Base-by-base conservation (phyloP, 2,888 invertebrate genomes). In the Entomobrya proxima region DNA sequence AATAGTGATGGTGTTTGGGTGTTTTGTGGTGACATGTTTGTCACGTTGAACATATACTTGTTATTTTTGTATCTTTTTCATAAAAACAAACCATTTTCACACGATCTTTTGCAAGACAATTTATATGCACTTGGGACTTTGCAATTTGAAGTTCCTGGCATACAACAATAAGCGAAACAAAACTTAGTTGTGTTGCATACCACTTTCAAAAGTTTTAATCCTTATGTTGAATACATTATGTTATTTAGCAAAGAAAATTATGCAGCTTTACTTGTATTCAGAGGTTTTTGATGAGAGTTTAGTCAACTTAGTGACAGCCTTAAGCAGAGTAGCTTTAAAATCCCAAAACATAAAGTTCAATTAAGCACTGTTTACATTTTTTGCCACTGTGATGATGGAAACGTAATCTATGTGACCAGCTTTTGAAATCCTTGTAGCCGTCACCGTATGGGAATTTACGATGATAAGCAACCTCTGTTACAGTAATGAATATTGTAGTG, bases 271-370 rank as follows among this genome's bases (percentile, higher is more conserved):
- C n/a, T n/a, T n/a, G n/a, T n/a, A n/a, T n/a, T n/a, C n/a, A n/a
- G n/a, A n/a, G 5, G 47, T 13, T 47, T 24, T 69, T 69, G 44
- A n/a, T n/a, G n/a, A n/a, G n/a, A n/a, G n/a, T n/a, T 69, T 69
- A 24, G 69, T 40, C 64, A 44, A 44, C 40, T 44, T 69, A 27
- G 15, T 69, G 18, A 27, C 67, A 21, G 37, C 37, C 37, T 40
- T 44, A 27, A 69, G 44, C 27, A 24, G 44, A 47, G 7, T 2
- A 24, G n/a, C 13, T 55, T 64, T 21, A 18, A 37, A 37, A 64
- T 64, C 64, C 37, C 64, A 37, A 3, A 13, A 15, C 32, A 61
- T 11, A n/a, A 61, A 30, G 32, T 61, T 32, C 30, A 61, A 61
- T 32, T 61, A 32, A 32, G 15, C 24, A 55, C 27, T 11, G 1